Conservation (phyloP, 2,888 invertebrate genomes). For the Eristalis pertinax region DNA sequence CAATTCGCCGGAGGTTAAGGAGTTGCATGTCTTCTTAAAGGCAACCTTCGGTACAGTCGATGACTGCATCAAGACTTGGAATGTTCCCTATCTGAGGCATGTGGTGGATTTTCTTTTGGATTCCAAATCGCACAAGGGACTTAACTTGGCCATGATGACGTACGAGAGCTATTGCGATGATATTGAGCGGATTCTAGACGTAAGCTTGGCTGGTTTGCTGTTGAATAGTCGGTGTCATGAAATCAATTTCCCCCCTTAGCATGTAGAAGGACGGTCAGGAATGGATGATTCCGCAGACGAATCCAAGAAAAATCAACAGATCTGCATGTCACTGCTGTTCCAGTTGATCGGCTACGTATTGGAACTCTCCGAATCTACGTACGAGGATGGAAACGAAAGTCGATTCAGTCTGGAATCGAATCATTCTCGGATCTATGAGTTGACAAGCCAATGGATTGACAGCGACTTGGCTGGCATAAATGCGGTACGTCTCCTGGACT, state of each 20-base stretch:
- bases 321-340: conserved; percentile 77
- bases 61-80: conserved; percentile 78
- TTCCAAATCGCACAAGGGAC: conserved; percentile 76
- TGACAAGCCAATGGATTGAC: conserved; percentile 77
- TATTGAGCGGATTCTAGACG: conserved; percentile 78
- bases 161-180: conserved; percentile 77
- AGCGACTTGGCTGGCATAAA: conserved; percentile 77
- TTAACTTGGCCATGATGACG: conserved; percentile 77
- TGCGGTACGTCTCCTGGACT: conserved; percentile 77
- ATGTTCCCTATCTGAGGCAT: conserved; percentile 79
- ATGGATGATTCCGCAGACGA: conserved; percentile 78
- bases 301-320: conserved; percentile 77
- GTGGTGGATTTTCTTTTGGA: conserved; percentile 79
- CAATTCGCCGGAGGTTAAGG: conserved; percentile 76
- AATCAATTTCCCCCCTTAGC: conserved; percentile 60
- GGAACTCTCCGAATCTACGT: conserved; percentile 74
- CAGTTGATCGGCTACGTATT: conserved; percentile 77
- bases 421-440: conserved; percentile 77
- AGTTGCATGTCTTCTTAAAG: conserved; percentile 78
- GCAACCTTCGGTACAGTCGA: conserved; percentile 77
- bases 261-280: conserved; percentile 74
- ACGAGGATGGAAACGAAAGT: conserved; percentile 74
- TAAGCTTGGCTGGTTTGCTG: conserved; percentile 70
- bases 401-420: conserved; percentile 78
- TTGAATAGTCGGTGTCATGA: background rate